These are phyloP conservation scores for Probosciger aterrimus DNA, from an alignment of 2,113 vertebrate genomes.

Conservation along the genomic window DNA sequence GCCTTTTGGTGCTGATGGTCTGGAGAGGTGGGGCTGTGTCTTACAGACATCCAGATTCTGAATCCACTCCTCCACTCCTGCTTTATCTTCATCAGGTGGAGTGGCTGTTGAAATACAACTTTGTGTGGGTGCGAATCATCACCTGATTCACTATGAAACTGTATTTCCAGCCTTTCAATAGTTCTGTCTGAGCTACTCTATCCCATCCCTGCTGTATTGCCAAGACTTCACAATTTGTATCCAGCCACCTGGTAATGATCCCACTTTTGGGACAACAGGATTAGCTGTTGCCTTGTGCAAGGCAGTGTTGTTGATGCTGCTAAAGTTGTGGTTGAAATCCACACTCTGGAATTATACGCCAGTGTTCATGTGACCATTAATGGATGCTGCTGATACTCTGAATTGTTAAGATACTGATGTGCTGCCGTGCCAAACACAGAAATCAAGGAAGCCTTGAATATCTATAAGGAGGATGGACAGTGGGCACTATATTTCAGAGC, in stretches of 20 bases:
- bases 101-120: not conserved
- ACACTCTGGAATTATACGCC: not conserved
- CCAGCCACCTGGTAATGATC: not conserved
- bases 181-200: not conserved
- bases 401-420: not conserved
- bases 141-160: not conserved
- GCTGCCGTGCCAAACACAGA: not conserved
- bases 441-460: not conserved
- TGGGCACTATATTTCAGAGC: not conserved
- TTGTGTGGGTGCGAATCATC: not conserved
- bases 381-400: not conserved
- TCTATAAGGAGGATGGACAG: not conserved
- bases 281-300: not conserved
- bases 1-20: not conserved
- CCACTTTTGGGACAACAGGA: not conserved
- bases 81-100: not conserved
- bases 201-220: not conserved
- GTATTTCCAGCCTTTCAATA: not conserved
- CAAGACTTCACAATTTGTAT: not conserved
- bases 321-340: not conserved
- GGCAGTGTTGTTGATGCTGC: not conserved
- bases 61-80: not conserved
- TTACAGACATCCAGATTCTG: not conserved
- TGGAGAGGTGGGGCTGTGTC: not conserved
- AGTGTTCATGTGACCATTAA: not conserved